Evolutionary conservation across 2,797 vertebrate genomes (phyloP).

Genomic region (Xyrichtys novacula): DNA sequence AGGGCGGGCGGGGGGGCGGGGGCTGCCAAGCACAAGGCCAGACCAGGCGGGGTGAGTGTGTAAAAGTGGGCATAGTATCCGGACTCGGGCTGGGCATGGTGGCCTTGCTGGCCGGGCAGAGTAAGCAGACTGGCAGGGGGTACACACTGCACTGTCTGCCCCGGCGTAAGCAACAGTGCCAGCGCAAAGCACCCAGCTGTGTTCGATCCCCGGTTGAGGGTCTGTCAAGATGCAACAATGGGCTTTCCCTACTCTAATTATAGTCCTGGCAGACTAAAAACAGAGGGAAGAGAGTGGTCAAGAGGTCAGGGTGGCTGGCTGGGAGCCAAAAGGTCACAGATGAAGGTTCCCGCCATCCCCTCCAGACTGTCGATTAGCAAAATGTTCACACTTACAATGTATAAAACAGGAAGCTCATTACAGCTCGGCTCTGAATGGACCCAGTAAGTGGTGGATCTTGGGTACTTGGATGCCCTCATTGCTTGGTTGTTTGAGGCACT

Average conservation of each 20-base stretch:
- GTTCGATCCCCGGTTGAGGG: slow-evolving; percentile 48
- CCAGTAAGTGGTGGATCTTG: slow-evolving; percentile 28
- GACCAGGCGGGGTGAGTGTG: slow-evolving; percentile 53
- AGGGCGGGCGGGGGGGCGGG: slow-evolving; percentile 34
- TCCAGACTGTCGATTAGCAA: slow-evolving; percentile 25
- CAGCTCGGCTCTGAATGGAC: slow-evolving; percentile 24
- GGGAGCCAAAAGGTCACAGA: slow-evolving; percentile 57
- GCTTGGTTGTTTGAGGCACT: slow-evolving; percentile 25
- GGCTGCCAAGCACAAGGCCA: slow-evolving; percentile 46
- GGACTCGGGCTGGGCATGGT: slow-evolving; percentile 36
- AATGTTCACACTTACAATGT: slow-evolving; percentile 10
- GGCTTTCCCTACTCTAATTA: slow-evolving; percentile 72
- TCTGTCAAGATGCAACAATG: slow-evolving; percentile 76
- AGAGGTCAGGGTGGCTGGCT: slow-evolving; percentile 58
- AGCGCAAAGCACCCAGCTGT: slow-evolving; percentile 75
- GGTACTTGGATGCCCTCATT: background rate
- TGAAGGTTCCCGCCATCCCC: slow-evolving; percentile 38
- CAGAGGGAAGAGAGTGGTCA: slow-evolving; percentile 57
- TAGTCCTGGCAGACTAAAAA: slow-evolving; percentile 72
- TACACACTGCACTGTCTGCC: slow-evolving; percentile 62
- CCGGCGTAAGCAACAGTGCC: slow-evolving; percentile 64
- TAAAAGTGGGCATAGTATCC: slow-evolving; percentile 53
- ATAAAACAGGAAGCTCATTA: slow-evolving; percentile 50
- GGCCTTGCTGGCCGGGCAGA: slow-evolving; percentile 47
- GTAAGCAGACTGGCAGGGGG: slow-evolving; percentile 65